Percentiles rank a stretch among this genome's conserved stretches.
These are phyloP conservation scores for Lycaena phlaeas DNA, from an alignment of 2,888 invertebrate species.

Conservation along the genomic window DNA sequence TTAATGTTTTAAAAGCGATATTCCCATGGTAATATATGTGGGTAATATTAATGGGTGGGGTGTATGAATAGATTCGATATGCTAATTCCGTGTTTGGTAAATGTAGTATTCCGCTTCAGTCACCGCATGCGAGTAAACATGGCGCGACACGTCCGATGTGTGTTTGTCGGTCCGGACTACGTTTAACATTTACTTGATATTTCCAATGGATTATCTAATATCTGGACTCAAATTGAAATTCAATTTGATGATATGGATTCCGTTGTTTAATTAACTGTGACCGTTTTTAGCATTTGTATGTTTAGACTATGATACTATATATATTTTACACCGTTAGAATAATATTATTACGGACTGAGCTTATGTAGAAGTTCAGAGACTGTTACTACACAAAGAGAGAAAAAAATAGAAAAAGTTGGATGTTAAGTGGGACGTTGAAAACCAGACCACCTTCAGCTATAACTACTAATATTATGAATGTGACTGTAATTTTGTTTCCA, in stretches of 20 bases:
- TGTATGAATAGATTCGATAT: conserved; percentile 26
- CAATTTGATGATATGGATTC: background rate
- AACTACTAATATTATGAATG: no score
- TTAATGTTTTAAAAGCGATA: background rate
- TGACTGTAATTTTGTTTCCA: no score
- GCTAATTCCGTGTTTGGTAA: conserved; percentile 41
- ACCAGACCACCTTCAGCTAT: no score
- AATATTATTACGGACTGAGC: no score
- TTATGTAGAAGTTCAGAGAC: no score
- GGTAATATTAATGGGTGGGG: conserved; percentile 1
- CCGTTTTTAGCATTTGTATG: no score
- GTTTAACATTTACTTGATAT: conserved; percentile 12
- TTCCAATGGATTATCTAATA: conserved; percentile 5
- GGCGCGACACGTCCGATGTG: conserved; percentile 16
- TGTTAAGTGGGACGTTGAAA: no score
- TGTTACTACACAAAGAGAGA: no score
- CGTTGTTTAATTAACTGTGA: no score
- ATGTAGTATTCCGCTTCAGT: conserved; percentile 26
- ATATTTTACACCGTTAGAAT: no score
- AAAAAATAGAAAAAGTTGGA: no score
- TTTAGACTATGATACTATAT: no score
- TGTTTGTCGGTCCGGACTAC: conserved; percentile 15
- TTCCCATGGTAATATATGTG: conserved; percentile 3
- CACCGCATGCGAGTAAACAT: conserved; percentile 17
- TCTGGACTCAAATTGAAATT: background rate